Conservation (phyloP, 1,140 invertebrate species). For the Parapsyche elsis region DNA sequence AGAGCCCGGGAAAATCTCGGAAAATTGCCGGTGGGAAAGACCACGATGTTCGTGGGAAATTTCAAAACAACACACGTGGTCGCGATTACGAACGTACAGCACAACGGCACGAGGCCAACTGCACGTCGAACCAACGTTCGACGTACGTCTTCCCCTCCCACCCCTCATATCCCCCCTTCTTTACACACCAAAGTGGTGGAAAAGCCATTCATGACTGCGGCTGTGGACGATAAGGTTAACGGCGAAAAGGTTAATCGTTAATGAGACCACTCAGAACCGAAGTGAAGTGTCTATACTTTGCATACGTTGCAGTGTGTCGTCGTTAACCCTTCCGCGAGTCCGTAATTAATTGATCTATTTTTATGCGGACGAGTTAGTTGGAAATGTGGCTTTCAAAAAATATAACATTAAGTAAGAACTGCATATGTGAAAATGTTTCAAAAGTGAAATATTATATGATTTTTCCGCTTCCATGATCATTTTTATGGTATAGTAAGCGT, state of each 20-base stretch:
- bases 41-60: too few species aligned
- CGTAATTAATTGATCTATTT: too few species aligned
- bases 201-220: slow-evolving; percentile 29
- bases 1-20: too few species aligned
- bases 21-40: too few species aligned
- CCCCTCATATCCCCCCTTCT: not conserved
- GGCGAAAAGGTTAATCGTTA: slow-evolving; percentile 29
- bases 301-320: not conserved
- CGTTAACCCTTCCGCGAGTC: too few species aligned
- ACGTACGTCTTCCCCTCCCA: slow-evolving; percentile 12
- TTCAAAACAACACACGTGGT: not conserved
- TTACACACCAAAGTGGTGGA: not conserved
- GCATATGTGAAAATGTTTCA: too few species aligned
- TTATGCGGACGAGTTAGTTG: too few species aligned
- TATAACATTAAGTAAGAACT: too few species aligned
- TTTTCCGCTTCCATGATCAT: too few species aligned
- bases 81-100: not conserved
- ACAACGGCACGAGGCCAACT: slow-evolving; percentile 25
- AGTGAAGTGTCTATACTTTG: not conserved
- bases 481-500: too few species aligned
- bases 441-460: too few species aligned
- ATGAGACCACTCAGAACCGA: not conserved
- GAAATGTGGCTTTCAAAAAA: too few species aligned
- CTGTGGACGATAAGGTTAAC: slow-evolving; percentile 27
- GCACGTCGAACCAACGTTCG: not conserved